Base-by-base conservation (phyloP, 2,888 invertebrate species). In the Celastrina argiolus region DNA sequence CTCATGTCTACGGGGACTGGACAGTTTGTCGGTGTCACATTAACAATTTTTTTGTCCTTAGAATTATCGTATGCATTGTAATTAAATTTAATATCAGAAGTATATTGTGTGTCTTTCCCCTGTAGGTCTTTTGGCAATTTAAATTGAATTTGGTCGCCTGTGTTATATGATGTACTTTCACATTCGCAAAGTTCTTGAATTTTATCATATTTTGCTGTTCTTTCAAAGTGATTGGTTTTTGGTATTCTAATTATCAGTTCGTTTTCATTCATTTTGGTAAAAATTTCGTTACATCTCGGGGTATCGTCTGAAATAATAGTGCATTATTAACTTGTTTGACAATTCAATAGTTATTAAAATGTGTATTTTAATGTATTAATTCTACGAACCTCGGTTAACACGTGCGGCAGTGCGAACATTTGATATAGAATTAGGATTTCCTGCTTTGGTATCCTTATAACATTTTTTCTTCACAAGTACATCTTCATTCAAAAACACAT, bases 211-310 rank as follows among this genome's bases (percentile, higher is more conserved):
- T 81, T 85, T 14, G 84, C 84, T 65, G 74, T 78, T 73, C 85
- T 82, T 70, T 91, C 89, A 14, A 85, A 73, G 76, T 75, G 84
- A 3, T 83, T 82, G 31, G 77, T 83, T 73, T 90, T 91, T 0
- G 90, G 90, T n/a, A 91, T 85, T 77, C 83, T 81, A 45, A 91
- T 91, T 77, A 81, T 87, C 51, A 91, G 78, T 73, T 91, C 88
- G 67, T 91, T 91, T 12, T 79, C 79, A 69, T 91, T 90, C 79
- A 91, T 85, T 81, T 83, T 88, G 4, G 90, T 88, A 69, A 83
- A 84, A 68, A 91, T 90, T 81, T 91, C 90, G 67, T 90, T 86
- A 73, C 85, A 91, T 72, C 78, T 87, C 41, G 78, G 71, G 42
- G 74, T 71, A 28, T 75, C 76, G 73, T 81, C 88, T 87, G 74